Evolutionary conservation across 92 coral and sea anemone genomes (phyloP), one percentile per base, ranked within the genome.

Genomic region (Palythoa grandis): DNA sequence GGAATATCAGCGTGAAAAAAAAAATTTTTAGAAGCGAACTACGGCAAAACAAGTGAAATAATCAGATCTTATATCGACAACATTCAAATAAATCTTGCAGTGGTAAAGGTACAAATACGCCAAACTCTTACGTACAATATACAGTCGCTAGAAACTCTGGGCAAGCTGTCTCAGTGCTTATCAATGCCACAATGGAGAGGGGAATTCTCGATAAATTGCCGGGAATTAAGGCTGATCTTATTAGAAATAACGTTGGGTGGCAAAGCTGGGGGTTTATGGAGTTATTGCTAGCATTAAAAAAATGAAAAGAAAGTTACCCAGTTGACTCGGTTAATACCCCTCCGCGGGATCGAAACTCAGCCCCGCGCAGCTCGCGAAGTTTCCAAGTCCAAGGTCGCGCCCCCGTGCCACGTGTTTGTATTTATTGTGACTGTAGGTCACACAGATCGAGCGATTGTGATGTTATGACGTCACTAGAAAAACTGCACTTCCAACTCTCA

Each of bases 181-280:
- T 83, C 87, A 29, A 47, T 88, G 89, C 35, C 35, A 29, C 35
- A 29, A 29, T 29, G 35, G 92, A 88, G 52, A 70, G 88, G 63
- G 90, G 88, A 60, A 86, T 67, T 19, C 84, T 91, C 3, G 91
- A 91, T 77, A 88, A 91, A 83, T 70, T 91, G 68, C 86, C 90
- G 37, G 92, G 89, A 80, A 91, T 88, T 37, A 91, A 88, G 86
- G 87, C 88, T 19, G 94, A 91, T 54, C 69, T 91, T 48, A 90
- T 86, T 1, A 70, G 88, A 43, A 86, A 86, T 38, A 85, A 88
- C 38, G 80, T 83, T 35, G 86, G 74, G 40, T 88, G 93, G 93
- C 92, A 93, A 78, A 40, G 83, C n/a, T 91, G 93, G 93, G 88
- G 89, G n/a, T 90, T 92, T 69, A 23, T 87, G 17, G 39, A 92